Evolutionary conservation across 37 sponge, comb jelly and placozoan species (phyloP).

Genomic region (Crambe crambe): DNA sequence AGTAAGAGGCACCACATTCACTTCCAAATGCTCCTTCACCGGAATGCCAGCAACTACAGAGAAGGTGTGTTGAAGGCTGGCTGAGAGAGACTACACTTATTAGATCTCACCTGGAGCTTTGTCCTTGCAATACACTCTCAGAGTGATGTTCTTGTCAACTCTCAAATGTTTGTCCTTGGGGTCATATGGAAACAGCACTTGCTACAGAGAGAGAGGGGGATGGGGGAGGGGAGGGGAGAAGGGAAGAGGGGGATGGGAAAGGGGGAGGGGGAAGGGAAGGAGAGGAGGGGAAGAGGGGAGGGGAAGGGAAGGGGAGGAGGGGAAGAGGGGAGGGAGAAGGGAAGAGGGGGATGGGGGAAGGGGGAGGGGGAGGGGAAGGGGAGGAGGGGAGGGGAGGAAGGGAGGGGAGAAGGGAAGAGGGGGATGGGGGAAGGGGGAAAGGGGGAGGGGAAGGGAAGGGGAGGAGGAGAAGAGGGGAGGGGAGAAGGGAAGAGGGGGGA

Average conservation of each 20-base stretch:
- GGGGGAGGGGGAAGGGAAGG: no score
- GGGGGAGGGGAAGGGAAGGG: neutral
- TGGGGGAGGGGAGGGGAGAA: constrained; percentile 1
- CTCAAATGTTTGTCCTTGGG: constrained; percentile 50
- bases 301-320: no score
- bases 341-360: no score
- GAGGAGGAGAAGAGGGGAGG: neutral
- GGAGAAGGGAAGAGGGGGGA: neutral
- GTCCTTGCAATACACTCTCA: constrained; percentile 79
- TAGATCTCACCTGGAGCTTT: constrained; percentile 57
- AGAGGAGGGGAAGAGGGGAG: no score
- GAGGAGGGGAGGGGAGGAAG: neutral
- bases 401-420: neutral
- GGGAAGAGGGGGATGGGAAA: neutral
- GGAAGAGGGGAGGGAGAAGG: no score
- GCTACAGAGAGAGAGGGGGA: constrained; percentile 40
- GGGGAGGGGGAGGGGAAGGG: no score
- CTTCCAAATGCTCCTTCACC: constrained; percentile 93
- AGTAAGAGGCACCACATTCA: constrained; percentile 91
- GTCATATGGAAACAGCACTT: constrained; percentile 78
- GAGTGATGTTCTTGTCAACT: constrained; percentile 77
- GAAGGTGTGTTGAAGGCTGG: neutral
- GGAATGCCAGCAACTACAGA: constrained; percentile 89
- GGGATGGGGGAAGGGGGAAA: neutral
- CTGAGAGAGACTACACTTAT: neutral